Evolutionary conservation across 2,888 invertebrate species (phyloP).

Genomic region (Rotaria socialis): DNA sequence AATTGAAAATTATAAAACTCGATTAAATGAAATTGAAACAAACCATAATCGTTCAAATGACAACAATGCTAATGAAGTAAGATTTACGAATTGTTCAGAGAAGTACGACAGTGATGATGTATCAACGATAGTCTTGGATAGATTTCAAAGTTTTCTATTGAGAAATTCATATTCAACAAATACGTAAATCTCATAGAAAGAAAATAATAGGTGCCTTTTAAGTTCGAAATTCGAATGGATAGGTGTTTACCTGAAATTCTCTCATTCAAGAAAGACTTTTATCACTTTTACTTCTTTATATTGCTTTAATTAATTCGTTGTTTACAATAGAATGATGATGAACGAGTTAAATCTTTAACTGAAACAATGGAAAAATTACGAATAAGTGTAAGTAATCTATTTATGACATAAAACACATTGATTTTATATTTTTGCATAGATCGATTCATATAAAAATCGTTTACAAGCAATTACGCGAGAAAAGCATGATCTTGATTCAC

Average conservation of each 20-base stretch:
- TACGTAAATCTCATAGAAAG: too few relatives aligned
- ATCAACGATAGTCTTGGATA: too few relatives aligned
- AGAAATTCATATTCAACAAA: too few relatives aligned
- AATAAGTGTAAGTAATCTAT: neutral
- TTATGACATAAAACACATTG: neutral
- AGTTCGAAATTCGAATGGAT: too few relatives aligned
- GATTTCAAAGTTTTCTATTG: too few relatives aligned
- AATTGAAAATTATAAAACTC: constrained; percentile 1
- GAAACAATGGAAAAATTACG: constrained; percentile 7
- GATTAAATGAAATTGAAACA: constrained; percentile 17
- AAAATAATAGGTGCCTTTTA: too few relatives aligned
- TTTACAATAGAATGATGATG: neutral
- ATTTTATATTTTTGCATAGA: neutral
- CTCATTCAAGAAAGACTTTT: too few relatives aligned
- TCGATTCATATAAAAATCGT: constrained; percentile 34
- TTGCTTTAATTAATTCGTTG: neutral
- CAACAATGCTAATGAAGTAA: neutral
- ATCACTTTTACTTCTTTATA: too few relatives aligned
- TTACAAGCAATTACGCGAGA: constrained; percentile 27
- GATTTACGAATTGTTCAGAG: too few relatives aligned
- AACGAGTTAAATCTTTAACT: neutral
- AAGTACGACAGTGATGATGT: too few relatives aligned
- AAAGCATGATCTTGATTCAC: neutral
- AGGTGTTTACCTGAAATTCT: too few relatives aligned
- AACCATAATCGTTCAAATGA: neutral